Base-by-base conservation (phyloP, 64 coral and sea anemone species). In the Anthopleura sola region DNA sequence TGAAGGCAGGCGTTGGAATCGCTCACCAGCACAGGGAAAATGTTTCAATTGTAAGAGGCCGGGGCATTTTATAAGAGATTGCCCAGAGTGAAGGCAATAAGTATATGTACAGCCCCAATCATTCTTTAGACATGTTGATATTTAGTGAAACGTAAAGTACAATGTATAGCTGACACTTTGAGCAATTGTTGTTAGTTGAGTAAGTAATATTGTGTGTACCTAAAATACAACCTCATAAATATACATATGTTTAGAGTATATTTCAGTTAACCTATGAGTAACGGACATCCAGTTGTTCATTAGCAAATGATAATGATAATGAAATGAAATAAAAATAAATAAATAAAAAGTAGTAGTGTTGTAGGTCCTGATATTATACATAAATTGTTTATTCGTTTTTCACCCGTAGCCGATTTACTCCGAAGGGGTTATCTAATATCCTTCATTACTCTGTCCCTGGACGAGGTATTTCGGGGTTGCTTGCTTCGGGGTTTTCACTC, bases 401-500 rank as follows among this genome's bases (percentile, higher is more conserved):
- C 62, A 3, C 3, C 3, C 20, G 20, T 68, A 46, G 78, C 23
- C 78, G 36, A n/a, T n/a, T n/a, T n/a, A n/a, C 38, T n/a, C 40
- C 78, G 78, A 49, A 81, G 36, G 78, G 78, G 40, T 81, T 39
- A 48, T 44, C 78, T 81, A 24, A 81, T 81, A 81, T n/a, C 78
- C 78, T 81, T 81, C 78, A 46, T 46, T 81, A 40, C 78, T 68
- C 62, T 68, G 62, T 68, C 62, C 62, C 19, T 29, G 19, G 62
- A 68, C 62, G 62, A 14, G 78, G 78, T 49, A 81, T 81, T 81
- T 49, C 78, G 78, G 78, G 78, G 78, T 36, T 81, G 78, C 78
- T 48, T 40, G 78, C 36, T 49, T 49, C n/a, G 36, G 78, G 78
- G 38, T 15, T 81, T 68, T 29, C 28, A 3, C 62, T 49, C 33